Base-by-base conservation (phyloP, 2,888 invertebrate genomes). In the Sinhomidia bicolor region DNA sequence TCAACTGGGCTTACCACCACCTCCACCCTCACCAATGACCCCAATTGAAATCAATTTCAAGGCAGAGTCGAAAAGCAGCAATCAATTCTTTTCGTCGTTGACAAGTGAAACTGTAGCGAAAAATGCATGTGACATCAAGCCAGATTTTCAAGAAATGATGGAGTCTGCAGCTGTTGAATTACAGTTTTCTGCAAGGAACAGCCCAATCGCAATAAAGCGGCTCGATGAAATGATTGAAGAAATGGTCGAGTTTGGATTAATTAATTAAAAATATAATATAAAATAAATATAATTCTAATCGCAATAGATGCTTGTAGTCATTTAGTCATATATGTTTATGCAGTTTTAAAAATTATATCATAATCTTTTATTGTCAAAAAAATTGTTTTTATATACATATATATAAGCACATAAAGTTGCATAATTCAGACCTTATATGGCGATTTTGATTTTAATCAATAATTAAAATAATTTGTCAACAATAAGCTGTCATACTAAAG, bases 191-290 rank as follows among this genome's bases (percentile, higher is more conserved):
- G 47, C 71, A 1, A 71, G 12, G n/a, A 86, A 86, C 20, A 81
- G 80, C 10, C 29, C 29, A 0, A 23, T 44, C 1, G 86, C 65
- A 5, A 14, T 68, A 12, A 6, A 47, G 20, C 76, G 86, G 4
- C 26, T 86, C 4, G 20, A 47, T 20, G 51, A 68, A n/a, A 10
- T 86, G 29, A 54, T 80, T 6, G 36, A 68, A 9, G 86, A 86
- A 71, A 86, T 86, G 86, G 26, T 80, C 7, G 68, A 62, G 0
- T 54, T 32, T 23, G 81, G 65, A n/a, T 29, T 81, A 36, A 57
- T 79, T 60, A 10, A 29, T 5, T 78, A 65, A 60, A 7, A 47
- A 12, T 47, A 47, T n/a, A n/a, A n/a, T n/a, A n/a, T n/a, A n/a
- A n/a, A n/a, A n/a, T n/a, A n/a, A n/a, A n/a, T n/a, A n/a, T n/a